phyloP scores from a whole-genome alignment of 2,797 vertebrate genomes.

The Synanceia verrucosa region DNA sequence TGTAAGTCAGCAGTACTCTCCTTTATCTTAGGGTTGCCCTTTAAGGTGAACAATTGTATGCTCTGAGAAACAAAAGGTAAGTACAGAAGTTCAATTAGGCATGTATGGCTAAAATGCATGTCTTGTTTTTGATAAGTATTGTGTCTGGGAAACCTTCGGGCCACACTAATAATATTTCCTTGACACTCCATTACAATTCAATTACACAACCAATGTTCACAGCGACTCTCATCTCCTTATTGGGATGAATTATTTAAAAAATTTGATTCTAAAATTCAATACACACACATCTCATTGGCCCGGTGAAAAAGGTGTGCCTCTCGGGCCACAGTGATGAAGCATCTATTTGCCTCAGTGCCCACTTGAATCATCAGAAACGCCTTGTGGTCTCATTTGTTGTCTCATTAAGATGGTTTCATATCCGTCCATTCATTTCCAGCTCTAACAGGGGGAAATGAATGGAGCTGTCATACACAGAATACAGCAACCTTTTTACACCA shows the following conservation, averaged over 20 bases:
- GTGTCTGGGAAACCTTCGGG: slow-evolving; percentile 37
- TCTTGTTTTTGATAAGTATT: slow-evolving; percentile 42
- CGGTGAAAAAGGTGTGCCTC: slow-evolving; percentile 59
- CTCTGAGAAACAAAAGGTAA: slow-evolving; percentile 50
- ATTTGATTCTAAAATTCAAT: slow-evolving; percentile 64
- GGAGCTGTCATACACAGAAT: slow-evolving; percentile 7
- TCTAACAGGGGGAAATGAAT: slow-evolving; percentile 19
- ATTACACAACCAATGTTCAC: slow-evolving; percentile 64
- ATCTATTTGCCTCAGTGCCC: slow-evolving; percentile 64
- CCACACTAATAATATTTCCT: slow-evolving; percentile 62
- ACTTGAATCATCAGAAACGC: slow-evolving; percentile 61
- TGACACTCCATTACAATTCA: slow-evolving; percentile 70
- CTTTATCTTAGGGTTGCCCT: slow-evolving; percentile 22
- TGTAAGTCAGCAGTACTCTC: slow-evolving; percentile 7
- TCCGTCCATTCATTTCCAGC: slow-evolving; percentile 30
- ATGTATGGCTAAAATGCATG: slow-evolving; percentile 31
- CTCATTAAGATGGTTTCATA: slow-evolving; percentile 58
- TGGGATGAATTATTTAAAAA: slow-evolving; percentile 49
- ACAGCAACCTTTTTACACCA: slow-evolving; percentile 30
- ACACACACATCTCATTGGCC: slow-evolving; percentile 61
- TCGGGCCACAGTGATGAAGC: slow-evolving; percentile 56
- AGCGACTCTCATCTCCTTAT: slow-evolving; percentile 51
- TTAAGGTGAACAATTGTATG: slow-evolving; percentile 1
- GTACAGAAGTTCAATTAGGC: slow-evolving; percentile 43
- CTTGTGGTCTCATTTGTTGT: slow-evolving; percentile 54